These are phyloP conservation scores for Ectemnius lituratus DNA, from an alignment of 2,888 invertebrate species.

Conservation along the genomic window DNA sequence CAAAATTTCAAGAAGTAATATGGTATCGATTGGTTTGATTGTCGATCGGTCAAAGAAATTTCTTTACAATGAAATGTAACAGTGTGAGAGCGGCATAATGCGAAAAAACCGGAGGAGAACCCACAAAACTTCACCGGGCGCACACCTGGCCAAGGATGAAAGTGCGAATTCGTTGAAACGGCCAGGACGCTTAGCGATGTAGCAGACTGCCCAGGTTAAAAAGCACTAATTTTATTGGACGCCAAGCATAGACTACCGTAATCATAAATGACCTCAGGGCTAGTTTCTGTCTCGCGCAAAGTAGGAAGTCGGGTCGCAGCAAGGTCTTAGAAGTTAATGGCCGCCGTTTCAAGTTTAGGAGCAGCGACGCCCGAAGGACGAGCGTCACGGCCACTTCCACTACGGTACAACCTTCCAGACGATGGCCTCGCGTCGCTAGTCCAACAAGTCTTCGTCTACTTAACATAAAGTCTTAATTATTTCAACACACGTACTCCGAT, in stretches of 20 bases:
- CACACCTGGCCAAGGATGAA: constrained; percentile 58
- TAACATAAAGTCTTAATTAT: too few relatives aligned
- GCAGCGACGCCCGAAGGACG: constrained; percentile 3
- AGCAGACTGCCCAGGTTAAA: background rate
- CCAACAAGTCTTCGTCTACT: too few relatives aligned
- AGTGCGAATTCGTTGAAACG: constrained; percentile 35
- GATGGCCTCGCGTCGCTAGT: background rate
- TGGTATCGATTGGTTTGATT: too few relatives aligned
- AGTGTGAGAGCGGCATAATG: constrained; percentile 20
- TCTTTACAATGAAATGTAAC: background rate
- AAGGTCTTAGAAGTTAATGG: constrained; percentile 6
- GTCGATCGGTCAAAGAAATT: too few relatives aligned
- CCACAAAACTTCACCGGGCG: constrained; percentile 54
- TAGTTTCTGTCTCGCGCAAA: background rate
- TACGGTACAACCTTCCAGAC: constrained; percentile 1
- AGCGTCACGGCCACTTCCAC: background rate
- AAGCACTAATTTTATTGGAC: constrained; percentile 24
- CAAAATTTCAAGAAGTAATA: too few relatives aligned
- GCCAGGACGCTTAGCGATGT: background rate
- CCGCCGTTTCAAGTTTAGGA: background rate
- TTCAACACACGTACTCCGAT: too few relatives aligned
- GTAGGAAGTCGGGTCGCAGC: background rate
- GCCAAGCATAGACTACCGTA: constrained; percentile 21
- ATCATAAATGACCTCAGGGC: background rate
- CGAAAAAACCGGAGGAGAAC: constrained; percentile 37